Evolutionary conservation across 2,113 vertebrate species (phyloP).

Genomic region (Brienomyrus brachyistius): DNA sequence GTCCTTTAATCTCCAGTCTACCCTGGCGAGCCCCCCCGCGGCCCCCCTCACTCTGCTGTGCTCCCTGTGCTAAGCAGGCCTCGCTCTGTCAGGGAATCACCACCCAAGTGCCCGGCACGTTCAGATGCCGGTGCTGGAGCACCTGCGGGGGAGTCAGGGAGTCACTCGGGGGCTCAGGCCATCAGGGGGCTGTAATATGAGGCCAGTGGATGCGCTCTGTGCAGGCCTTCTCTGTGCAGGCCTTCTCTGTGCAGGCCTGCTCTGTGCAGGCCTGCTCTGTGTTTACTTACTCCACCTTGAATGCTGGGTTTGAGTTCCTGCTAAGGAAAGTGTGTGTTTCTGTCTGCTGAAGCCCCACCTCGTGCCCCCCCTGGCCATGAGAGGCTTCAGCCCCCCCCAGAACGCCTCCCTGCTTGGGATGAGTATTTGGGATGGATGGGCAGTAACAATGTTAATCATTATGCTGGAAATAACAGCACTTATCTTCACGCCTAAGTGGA

Average conservation of each 20-base stretch:
- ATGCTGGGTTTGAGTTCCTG: neutral
- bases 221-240: neutral
- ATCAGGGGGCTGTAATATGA: neutral
- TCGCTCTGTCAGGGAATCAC: slow-evolving; percentile 58
- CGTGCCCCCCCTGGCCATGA: neutral
- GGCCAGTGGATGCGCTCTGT: neutral
- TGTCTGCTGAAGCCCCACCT: neutral
- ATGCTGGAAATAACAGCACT: neutral
- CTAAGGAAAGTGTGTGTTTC: neutral
- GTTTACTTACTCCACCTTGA: neutral
- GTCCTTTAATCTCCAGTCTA: slow-evolving; percentile 61
- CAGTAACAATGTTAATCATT: neutral
- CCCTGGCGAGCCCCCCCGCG: slow-evolving; percentile 47
- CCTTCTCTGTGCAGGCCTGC: neutral
- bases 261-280: neutral
- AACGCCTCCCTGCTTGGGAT: neutral
- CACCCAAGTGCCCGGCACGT: slow-evolving; percentile 48
- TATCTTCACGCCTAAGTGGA: neutral
- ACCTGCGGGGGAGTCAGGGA: neutral
- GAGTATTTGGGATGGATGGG: neutral
- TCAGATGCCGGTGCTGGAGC: slow-evolving; percentile 27
- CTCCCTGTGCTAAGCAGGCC: slow-evolving; percentile 73
- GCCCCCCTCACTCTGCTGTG: slow-evolving; percentile 71
- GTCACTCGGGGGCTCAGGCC: neutral
- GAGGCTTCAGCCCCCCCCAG: neutral